A percentile compares a stretch with the other conserved stretches of the same genome.
phyloP scores from a whole-genome alignment of 1,140 invertebrate species.

The Drosophila takahashii region DNA sequence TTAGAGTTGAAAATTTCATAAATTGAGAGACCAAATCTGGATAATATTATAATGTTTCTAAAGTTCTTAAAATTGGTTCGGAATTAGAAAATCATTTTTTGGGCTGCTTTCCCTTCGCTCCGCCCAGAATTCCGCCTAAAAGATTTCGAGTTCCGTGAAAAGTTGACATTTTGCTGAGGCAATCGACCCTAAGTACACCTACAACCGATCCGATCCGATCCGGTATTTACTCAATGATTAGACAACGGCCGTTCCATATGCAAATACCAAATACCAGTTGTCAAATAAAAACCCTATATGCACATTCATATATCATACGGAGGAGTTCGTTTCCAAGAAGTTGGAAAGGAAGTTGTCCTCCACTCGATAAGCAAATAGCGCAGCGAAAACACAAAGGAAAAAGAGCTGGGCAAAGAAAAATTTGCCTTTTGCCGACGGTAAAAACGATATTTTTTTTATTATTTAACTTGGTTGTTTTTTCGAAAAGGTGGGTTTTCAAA shows the following conservation, averaged over 20 bases:
- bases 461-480: background rate
- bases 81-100: background rate
- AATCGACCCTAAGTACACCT: slow-evolving; percentile 41
- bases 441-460: slow-evolving; percentile 13
- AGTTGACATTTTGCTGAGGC: slow-evolving; percentile 32
- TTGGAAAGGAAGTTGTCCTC: slow-evolving; percentile 28
- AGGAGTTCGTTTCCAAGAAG: slow-evolving; percentile 3
- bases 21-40: too few species aligned
- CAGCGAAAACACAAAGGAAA: slow-evolving; percentile 16
- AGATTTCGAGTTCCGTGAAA: slow-evolving; percentile 21
- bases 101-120: background rate
- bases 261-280: slow-evolving; percentile 49
- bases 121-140: slow-evolving; percentile 28
- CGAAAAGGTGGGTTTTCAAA: slow-evolving; percentile 37
- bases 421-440: slow-evolving; percentile 40
- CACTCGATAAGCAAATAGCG: slow-evolving; percentile 28
- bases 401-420: slow-evolving; percentile 15
- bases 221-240: slow-evolving; percentile 72
- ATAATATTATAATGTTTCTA: background rate
- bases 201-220: slow-evolving; percentile 12
- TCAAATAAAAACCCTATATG: slow-evolving; percentile 26
- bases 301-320: background rate
- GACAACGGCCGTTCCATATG: slow-evolving; percentile 66
- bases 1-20: too few species aligned
- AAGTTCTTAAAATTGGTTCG: background rate